A percentile compares a stretch with the other conserved stretches of the same genome.
Conservation (phyloP, 2,797 vertebrate species). For the Malurus leucopterus region DNA sequence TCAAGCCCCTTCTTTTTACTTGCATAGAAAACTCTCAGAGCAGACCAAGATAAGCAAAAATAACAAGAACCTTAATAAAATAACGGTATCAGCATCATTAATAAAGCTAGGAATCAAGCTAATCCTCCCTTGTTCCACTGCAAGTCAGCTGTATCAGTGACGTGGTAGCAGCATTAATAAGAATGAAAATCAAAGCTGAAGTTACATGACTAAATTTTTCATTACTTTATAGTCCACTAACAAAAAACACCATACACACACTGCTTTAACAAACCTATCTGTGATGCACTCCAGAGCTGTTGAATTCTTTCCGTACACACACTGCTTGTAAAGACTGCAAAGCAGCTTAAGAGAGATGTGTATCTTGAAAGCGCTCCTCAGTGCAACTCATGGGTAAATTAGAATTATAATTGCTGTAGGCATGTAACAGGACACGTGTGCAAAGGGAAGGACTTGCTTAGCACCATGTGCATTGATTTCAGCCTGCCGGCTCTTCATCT, state of each 20-base stretch:
- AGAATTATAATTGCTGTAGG: not conserved
- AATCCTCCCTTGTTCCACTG: not conserved
- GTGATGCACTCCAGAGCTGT: not conserved
- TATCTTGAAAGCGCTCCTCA: not conserved
- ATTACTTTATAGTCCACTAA: not conserved
- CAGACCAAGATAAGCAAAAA: constrained; percentile 7
- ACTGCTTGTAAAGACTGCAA: not conserved
- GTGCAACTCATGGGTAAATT: not conserved
- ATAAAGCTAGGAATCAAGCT: not conserved
- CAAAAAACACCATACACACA: not conserved
- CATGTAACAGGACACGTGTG: not conserved
- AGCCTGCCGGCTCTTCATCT: not conserved
- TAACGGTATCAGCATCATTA: constrained; percentile 1
- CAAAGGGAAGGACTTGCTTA: not conserved
- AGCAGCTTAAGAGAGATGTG: not conserved
- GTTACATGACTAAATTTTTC: not conserved
- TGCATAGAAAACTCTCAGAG: not conserved
- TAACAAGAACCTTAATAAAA: constrained; percentile 8
- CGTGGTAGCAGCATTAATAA: not conserved
- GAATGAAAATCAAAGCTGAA: not conserved
- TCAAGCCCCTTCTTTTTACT: not conserved
- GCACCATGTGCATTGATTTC: not conserved
- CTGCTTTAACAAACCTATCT: not conserved
- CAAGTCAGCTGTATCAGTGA: not conserved
- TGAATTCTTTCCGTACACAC: not conserved